Evolutionary conservation across 2,888 invertebrate species (phyloP).

Genomic region (Hypselothyrea guttata): DNA sequence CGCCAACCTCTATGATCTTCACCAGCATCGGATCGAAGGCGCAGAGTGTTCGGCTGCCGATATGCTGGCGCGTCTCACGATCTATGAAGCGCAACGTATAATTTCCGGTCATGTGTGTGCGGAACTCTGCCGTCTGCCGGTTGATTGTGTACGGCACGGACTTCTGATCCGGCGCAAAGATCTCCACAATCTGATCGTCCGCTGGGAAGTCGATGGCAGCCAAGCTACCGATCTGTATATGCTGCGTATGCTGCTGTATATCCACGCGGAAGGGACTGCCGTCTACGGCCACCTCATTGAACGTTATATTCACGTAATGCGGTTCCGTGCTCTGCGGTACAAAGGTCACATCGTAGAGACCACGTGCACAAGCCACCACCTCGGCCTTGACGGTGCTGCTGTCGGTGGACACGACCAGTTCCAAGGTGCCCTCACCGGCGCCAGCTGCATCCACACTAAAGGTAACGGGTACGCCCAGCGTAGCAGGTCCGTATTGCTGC

Average conservation of each 20-base stretch:
- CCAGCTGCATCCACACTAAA: slow-evolving; percentile 97
- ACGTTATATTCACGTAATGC: slow-evolving; percentile 96
- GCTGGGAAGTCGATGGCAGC: slow-evolving; percentile 86
- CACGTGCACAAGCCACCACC: slow-evolving; percentile 93
- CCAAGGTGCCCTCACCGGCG: slow-evolving; percentile 96
- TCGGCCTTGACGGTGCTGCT: slow-evolving; percentile 95
- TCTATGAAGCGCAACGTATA: slow-evolving; percentile 88
- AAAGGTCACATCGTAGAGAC: slow-evolving; percentile 95
- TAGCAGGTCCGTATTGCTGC: slow-evolving; percentile 81
- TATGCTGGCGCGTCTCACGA: slow-evolving; percentile 85
- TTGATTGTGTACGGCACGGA: slow-evolving; percentile 85
- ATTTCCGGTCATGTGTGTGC: slow-evolving; percentile 88
- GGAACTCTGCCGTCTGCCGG: slow-evolving; percentile 88
- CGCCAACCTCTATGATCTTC: slow-evolving; percentile 88
- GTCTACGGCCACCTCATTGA: slow-evolving; percentile 95
- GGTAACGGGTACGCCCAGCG: slow-evolving; percentile 92
- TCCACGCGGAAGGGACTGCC: slow-evolving; percentile 95
- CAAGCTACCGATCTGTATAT: slow-evolving; percentile 86
- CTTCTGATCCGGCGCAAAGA: slow-evolving; percentile 86
- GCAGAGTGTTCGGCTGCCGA: slow-evolving; percentile 87
- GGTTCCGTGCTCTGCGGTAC: slow-evolving; percentile 94
- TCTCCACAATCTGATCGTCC: slow-evolving; percentile 86
- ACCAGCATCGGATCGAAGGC: slow-evolving; percentile 90
- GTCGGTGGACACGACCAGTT: slow-evolving; percentile 94
- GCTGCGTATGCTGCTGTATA: slow-evolving; percentile 88